phyloP scores from a whole-genome alignment of 2,888 invertebrate species.

The Eupeodes luniger region DNA sequence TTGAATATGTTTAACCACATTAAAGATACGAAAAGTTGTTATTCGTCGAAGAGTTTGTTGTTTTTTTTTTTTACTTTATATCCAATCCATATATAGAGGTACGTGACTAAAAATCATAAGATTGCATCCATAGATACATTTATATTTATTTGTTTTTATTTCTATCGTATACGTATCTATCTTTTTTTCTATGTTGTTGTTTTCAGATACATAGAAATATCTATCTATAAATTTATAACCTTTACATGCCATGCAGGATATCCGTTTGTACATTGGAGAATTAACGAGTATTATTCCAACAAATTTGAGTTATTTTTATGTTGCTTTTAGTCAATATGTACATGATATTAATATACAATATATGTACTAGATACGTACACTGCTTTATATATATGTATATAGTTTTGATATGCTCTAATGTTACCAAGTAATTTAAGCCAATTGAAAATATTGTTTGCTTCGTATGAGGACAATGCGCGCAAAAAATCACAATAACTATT shows the following conservation, averaged over 20 bases:
- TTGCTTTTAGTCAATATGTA: conserved; percentile 13
- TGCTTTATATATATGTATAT: too few relatives aligned
- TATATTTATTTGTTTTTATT: conserved; percentile 35
- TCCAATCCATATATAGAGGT: conserved; percentile 30
- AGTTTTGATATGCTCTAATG: conserved; percentile 3
- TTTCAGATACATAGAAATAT: background rate
- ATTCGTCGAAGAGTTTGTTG: conserved; percentile 52
- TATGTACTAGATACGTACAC: too few relatives aligned
- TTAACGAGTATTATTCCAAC: conserved; percentile 53
- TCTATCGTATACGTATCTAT: background rate
- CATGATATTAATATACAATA: background rate
- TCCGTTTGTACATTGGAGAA: conserved; percentile 52
- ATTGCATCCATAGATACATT: conserved; percentile 45
- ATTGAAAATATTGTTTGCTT: conserved; percentile 21
- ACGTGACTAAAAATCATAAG: conserved; percentile 71
- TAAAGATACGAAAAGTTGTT: conserved; percentile 51
- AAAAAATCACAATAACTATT: background rate
- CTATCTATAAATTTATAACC: conserved; percentile 18
- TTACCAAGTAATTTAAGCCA: conserved; percentile 27
- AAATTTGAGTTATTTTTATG: conserved; percentile 55
- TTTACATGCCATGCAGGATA: conserved; percentile 61
- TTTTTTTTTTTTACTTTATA: conserved; percentile 8
- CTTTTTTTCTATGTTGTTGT: background rate
- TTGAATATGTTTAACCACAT: conserved; percentile 73
- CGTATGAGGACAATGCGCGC: background rate